Conservation (phyloP, 2,797 vertebrate genomes). For the Gymnoscopelus braueri region DNA sequence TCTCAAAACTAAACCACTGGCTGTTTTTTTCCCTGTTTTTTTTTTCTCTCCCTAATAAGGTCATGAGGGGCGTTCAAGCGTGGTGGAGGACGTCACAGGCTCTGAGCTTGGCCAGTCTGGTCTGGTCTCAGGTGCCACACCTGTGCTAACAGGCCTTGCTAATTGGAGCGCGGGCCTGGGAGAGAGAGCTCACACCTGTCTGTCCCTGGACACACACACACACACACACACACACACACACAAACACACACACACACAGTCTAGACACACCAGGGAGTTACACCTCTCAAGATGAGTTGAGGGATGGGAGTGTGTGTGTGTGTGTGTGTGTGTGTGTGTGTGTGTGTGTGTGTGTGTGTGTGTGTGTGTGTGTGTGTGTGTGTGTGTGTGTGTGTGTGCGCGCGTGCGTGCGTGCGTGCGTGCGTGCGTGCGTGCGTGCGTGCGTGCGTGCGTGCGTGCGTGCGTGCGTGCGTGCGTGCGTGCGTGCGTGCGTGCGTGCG, state of each 20-base stretch:
- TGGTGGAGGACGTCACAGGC: no score
- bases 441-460: no score
- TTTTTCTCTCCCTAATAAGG: no score
- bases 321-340: slow-evolving; percentile 17
- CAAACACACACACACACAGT: slow-evolving; percentile 19
- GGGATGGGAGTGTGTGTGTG: slow-evolving; percentile 6
- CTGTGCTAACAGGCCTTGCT: not conserved
- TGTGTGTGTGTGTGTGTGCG: not conserved
- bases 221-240: slow-evolving; percentile 11
- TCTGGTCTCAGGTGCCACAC: no score
- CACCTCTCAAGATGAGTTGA: slow-evolving; percentile 52
- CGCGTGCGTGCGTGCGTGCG: not conserved
- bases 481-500: no score
- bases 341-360: slow-evolving; percentile 1
- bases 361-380: slow-evolving; percentile 2
- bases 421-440: no score
- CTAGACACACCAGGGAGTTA: slow-evolving; percentile 15
- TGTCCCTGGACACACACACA: not conserved
- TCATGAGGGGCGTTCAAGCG: no score
- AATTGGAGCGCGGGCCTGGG: not conserved
- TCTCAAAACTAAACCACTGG: no score
- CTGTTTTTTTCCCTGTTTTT: no score
- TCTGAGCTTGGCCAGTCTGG: not conserved
- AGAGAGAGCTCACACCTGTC: not conserved
- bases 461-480: no score